These are phyloP conservation scores for Carcinoscorpius rotundicauda DNA, from an alignment of 1,140 invertebrate species.

Conservation along the genomic window DNA sequence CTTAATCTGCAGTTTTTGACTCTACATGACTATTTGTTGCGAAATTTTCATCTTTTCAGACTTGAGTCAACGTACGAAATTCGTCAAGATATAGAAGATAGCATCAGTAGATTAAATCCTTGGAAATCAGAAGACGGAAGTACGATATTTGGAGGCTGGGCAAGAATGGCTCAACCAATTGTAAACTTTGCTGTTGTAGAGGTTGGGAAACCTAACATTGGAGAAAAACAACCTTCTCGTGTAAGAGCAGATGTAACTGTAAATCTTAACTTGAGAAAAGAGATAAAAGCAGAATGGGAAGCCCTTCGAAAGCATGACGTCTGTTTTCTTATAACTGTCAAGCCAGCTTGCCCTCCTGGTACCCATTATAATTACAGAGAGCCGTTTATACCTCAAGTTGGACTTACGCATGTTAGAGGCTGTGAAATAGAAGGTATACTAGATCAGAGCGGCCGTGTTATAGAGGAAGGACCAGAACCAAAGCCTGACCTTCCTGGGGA, in stretches of 20 bases:
- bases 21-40: constrained; percentile 90
- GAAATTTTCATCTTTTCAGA: constrained; percentile 96
- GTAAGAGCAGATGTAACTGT: constrained; percentile 90
- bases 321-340: constrained; percentile 86
- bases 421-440: constrained; percentile 99
- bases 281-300: constrained; percentile 96
- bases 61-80: constrained; percentile 99
- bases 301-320: constrained; percentile 93
- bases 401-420: constrained; percentile 80
- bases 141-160: constrained; percentile 92
- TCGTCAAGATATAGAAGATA: constrained; percentile 95
- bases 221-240: constrained; percentile 85
- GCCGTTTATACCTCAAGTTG: constrained; percentile 80
- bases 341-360: constrained; percentile 57
- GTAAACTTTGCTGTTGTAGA: constrained; percentile 88
- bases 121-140: constrained; percentile 80
- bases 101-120: constrained; percentile 81
- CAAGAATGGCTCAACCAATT: constrained; percentile 94
- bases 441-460: constrained; percentile 87
- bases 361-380: constrained; percentile 66
- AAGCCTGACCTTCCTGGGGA: constrained; percentile 74
- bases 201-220: constrained; percentile 47
- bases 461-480: constrained; percentile 92
- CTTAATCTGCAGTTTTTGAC: constrained; percentile 97
- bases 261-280: constrained; percentile 72